Conservation (phyloP, 1,140 invertebrate genomes). For the Drosophila malerkotliana region DNA sequence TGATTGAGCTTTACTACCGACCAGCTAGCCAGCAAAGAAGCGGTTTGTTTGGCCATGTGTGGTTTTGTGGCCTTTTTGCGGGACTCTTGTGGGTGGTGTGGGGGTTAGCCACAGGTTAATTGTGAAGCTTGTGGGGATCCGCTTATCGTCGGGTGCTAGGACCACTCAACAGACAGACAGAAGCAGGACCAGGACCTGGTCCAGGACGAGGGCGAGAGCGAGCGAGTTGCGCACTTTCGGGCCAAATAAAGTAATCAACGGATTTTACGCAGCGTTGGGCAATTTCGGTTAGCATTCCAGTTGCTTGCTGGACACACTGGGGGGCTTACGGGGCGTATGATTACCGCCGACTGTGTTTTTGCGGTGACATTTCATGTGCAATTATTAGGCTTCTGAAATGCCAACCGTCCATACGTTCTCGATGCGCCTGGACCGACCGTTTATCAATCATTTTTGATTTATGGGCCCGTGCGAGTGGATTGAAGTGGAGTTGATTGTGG, state of each 20-base stretch:
- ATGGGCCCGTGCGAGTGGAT: constrained; percentile 45
- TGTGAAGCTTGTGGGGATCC: constrained; percentile 27
- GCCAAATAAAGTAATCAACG: constrained; percentile 82
- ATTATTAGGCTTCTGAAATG: constrained; percentile 56
- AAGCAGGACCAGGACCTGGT: background rate
- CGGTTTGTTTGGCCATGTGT: constrained; percentile 36
- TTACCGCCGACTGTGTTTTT: constrained; percentile 37
- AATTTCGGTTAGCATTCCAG: constrained; percentile 48
- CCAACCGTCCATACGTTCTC: constrained; percentile 6
- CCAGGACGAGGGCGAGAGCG: constrained; percentile 1
- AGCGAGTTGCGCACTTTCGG: constrained; percentile 51
- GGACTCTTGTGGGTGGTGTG: background rate
- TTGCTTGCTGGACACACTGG: constrained; percentile 2
- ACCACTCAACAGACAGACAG: constrained; percentile 27
- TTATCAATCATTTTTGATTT: constrained; percentile 82
- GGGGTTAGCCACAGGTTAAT: constrained; percentile 66
- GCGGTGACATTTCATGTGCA: constrained; percentile 30
- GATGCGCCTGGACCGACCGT: constrained; percentile 33
- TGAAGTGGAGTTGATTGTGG: constrained; percentile 41
- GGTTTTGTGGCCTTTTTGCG: constrained; percentile 22
- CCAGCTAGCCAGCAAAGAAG: constrained; percentile 34
- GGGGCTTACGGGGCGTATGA: constrained; percentile 56
- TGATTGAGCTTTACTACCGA: constrained; percentile 40
- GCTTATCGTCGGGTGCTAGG: constrained; percentile 54
- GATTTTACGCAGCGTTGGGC: constrained; percentile 69